Base-by-base conservation (phyloP, 2,888 invertebrate species). In the Melipona bicolor region DNA sequence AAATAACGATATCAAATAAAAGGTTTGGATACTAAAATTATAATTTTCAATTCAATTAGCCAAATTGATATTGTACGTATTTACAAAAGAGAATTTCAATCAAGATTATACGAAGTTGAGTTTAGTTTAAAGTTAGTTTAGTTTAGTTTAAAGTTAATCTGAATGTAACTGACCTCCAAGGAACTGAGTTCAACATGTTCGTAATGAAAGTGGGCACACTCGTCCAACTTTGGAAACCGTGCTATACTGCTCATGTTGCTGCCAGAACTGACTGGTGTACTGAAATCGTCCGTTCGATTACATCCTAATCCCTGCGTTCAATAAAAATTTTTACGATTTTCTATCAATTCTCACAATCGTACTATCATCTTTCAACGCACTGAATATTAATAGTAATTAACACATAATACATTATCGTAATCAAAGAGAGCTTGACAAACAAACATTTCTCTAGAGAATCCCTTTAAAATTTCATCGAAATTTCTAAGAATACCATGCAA, bases 141-240 rank as follows among this genome's bases (percentile, higher is more conserved):
- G 19, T 2, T 21, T 64, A 43, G 76, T 11, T 50, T 50, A 49
- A 75, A 27, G 17, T 9, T 19, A 24, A 13, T 27, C 32, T 59
- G 61, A 73, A 79, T 79, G 19, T 52, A 24, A 24, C 82, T 90
- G 93, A 96, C 96, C 95, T 96, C 95, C 73, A 96, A 95, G 0
- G 97, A 97, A n/a, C 98, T 97, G 88, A 99, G 95, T 89, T 98
- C 97, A 27, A 99, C 99, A 88, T 98, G 96, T 93, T 99, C 99
- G 95, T 99, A 99, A 95, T 99, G 99, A 95, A 99, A 99, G 94
- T 99, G 99, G 9, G 99, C 99, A 95, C 99, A 99, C 94, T 99
- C 99, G 95, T 99, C 98, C 84, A 99, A 96, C 93, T 97, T 97
- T 75, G 98, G 98, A 95, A 98, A 98, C 82, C 94, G 92, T 76